These are phyloP conservation scores for Carapus acus DNA, from an alignment of 2,797 vertebrate species.

Conservation along the genomic window DNA sequence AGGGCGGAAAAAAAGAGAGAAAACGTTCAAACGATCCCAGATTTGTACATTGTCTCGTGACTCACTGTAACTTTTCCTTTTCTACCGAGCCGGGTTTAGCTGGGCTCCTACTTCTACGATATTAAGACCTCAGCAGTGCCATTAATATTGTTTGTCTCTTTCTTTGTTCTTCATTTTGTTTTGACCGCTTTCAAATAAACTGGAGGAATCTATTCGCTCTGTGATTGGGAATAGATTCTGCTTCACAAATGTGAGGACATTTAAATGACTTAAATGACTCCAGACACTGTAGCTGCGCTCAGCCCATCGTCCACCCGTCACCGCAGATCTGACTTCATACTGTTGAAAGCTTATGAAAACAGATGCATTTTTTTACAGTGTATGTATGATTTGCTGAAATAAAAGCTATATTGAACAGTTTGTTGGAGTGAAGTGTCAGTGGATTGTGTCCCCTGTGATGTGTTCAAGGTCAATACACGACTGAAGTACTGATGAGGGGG, in stretches of 20 bases:
- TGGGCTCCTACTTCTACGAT: conserved; percentile 37
- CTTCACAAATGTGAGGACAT: conserved; percentile 59
- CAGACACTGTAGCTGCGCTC: conserved; percentile 65
- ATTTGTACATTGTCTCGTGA: conserved; percentile 44
- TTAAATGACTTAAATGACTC: conserved; percentile 62
- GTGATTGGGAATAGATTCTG: conserved; percentile 46
- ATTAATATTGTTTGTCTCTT: conserved; percentile 34
- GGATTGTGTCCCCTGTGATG: conserved; percentile 19
- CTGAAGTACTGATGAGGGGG: too few species aligned
- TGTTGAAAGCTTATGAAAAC: conserved; percentile 75
- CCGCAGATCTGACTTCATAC: conserved; percentile 67
- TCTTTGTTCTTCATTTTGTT: conserved; percentile 18
- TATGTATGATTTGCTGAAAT: conserved; percentile 97
- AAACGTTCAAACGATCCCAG: conserved; percentile 31
- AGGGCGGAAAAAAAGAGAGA: conserved; percentile 14
- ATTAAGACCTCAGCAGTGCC: conserved; percentile 59
- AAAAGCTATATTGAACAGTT: conserved; percentile 90
- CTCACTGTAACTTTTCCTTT: conserved; percentile 12
- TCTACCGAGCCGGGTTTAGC: conserved; percentile 45
- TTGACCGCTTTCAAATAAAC: too few species aligned
- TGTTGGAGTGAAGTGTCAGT: conserved; percentile 17
- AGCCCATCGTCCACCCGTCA: conserved; percentile 71
- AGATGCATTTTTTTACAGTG: conserved; percentile 81
- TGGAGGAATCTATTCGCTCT: conserved; percentile 51
- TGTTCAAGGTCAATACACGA: too few species aligned